Conservation (phyloP, 2,113 vertebrate species). For the Bos indicus region DNA sequence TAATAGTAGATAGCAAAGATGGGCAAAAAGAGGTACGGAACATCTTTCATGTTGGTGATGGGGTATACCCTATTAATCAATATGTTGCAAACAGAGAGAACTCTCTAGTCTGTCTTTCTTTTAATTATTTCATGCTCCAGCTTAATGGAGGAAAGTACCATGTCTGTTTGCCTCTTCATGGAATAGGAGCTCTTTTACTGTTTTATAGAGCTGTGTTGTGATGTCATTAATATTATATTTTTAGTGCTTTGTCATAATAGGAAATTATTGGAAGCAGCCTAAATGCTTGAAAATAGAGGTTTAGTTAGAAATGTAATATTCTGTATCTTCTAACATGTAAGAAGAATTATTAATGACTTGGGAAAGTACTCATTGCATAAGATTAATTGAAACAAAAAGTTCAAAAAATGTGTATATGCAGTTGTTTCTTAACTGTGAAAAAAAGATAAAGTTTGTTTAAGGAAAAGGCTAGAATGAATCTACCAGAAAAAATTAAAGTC, state of each 20-base stretch:
- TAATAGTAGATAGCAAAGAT: neutral
- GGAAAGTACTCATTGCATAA: neutral
- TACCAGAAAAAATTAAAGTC: neutral
- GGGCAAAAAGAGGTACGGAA: neutral
- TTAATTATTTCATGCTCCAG: neutral
- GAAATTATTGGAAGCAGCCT: neutral
- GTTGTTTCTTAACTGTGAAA: neutral
- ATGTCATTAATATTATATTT: neutral
- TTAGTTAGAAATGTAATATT: neutral
- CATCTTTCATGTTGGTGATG: neutral
- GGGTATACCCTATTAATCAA: neutral
- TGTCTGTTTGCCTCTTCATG: neutral
- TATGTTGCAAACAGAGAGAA: neutral
- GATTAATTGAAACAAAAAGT: neutral
- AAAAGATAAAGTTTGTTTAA: neutral
- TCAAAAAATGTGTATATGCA: neutral
- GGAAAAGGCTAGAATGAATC: neutral
- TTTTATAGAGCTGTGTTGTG: neutral
- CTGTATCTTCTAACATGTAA: neutral
- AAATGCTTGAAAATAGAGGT: neutral
- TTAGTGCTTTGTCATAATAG: neutral
- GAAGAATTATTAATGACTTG: neutral
- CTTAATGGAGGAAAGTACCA: neutral
- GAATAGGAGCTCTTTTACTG: neutral
- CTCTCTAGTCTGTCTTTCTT: neutral